Evolutionary conservation across 2,113 vertebrate genomes (phyloP), one percentile per base, ranked within the genome.

Genomic region (Pachyramphus minor): DNA sequence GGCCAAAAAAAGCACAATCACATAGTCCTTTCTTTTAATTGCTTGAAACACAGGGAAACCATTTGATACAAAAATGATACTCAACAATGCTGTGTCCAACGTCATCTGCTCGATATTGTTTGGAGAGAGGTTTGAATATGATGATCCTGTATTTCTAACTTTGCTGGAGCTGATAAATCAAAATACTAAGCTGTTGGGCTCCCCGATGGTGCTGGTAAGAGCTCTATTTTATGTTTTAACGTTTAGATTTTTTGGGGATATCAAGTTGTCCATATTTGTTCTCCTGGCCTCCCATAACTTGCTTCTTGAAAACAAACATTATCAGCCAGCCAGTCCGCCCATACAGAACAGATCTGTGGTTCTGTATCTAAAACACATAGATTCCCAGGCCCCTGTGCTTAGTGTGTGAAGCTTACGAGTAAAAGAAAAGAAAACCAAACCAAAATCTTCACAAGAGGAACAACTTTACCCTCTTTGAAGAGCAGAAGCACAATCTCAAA

Each of bases 121-220:
- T 81, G 98, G 98, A 68, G 84, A 98, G 73, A 97, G 98, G 76
- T 98, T 98, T 96, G 97, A 98, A 56, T 98, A 98, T 9, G 91
- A 97, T 49, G 95, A 98, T 90, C 89, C 92, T 27, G 72, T 19
- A 16, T 98, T 98, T 87, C 66, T 95, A 39, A 89, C 59, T 62
- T 91, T 98, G 83, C 78, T 98, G 72, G 87, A 91, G 66, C 23
- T 96, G 81, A n/a, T 98, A 53, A 97, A 89, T 87, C 96, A 98
- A 85, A 96, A 91, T 21, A 53, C 76, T 8, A 96, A 95, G 66
- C 92, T 98, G 44, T 3, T 93, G 58, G 93, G 96, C 13, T 96
- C 97, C 20, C 94, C 96, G 25, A 82, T 76, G 91, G 76, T 97
- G 37, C 92, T 96, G 97, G 98, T 98, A 97, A 95, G 84, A 73